These are phyloP conservation scores for Ascidia mentula DNA, from an alignment of 23 tunicate genomes.

Conservation along the genomic window DNA sequence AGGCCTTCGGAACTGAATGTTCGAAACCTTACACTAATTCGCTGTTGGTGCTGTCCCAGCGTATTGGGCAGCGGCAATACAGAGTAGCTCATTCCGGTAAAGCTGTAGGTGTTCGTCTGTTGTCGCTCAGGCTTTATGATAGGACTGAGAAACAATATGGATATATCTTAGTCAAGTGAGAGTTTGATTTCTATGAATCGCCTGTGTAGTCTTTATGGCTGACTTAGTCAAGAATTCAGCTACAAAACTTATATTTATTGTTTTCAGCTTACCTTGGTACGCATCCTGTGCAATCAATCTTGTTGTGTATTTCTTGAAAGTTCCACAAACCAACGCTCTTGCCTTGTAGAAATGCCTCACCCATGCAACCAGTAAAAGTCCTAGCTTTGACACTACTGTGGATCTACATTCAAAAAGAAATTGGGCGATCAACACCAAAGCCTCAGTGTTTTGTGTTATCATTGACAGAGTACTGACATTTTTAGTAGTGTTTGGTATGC, in stretches of 20 bases:
- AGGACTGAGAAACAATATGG: constrained; percentile 1
- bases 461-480: too few relatives aligned
- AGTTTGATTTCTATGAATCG: too few relatives aligned
- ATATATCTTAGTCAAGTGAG: neutral
- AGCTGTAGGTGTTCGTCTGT: constrained; percentile 50
- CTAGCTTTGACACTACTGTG: constrained; percentile 20
- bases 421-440: neutral
- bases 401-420: constrained; percentile 7
- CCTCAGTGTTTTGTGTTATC: neutral
- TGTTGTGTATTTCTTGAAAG: constrained; percentile 39
- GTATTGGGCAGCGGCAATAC: constrained; percentile 29
- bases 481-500: constrained; percentile 33
- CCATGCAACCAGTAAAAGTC: constrained; percentile 85
- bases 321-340: constrained; percentile 85
- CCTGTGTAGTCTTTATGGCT: too few relatives aligned
- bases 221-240: too few relatives aligned
- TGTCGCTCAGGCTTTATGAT: neutral
- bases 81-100: constrained; percentile 63
- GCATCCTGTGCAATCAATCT: constrained; percentile 48
- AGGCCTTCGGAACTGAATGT: constrained; percentile 76
- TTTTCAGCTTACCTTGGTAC: constrained; percentile 31
- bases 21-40: constrained; percentile 36
- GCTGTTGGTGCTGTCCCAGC: neutral
- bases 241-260: neutral
- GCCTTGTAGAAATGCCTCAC: constrained; percentile 71